Evolutionary conservation across 2,888 invertebrate species (phyloP), one percentile per base, ranked within the genome.

Genomic region (Harpalus rubripes): DNA sequence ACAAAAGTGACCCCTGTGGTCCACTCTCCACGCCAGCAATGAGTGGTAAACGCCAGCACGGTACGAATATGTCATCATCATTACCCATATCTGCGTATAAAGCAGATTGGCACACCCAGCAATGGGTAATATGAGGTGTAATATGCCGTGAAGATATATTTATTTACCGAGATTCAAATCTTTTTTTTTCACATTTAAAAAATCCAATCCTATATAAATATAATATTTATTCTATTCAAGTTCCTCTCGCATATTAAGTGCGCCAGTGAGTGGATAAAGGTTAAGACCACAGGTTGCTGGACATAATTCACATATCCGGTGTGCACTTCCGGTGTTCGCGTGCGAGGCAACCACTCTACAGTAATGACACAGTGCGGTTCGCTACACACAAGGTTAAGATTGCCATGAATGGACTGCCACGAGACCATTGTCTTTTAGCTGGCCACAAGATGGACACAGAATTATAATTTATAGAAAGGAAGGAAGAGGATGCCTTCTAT

Each of bases 341-440:
- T 52, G 44, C 44, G 44, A 32, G 32, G 44, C 44, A 12, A 52
- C 44, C 44, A 52, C 44, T 52, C 44, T 12, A 12, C 44, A 7
- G 44, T 52, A 52, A 52, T 52, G 44, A 52, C 44, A 52, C 44
- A 52, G 44, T 52, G 44, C 44, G 44, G 44, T 52, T 52, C 10
- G 44, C 44, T 52, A 2, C 10, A 8, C 44, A 52, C 44, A 52
- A 52, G 44, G 44, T 12, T 12, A 52, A 52, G 44, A 52, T 1
- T 32, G 1, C 44, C 44, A 52, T 52, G 44, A 52, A 52, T 52
- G 44, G 44, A 52, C 10, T 32, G 32, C 32, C 32, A 32, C 32
- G 32, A 32, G 44, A 8, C 8, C 44, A 52, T 52, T 52, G 44
- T 52, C 44, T 52, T 52, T 12, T 12, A 52, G 10, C 8, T 52